A percentile compares a stretch with the other conserved stretches of the same genome.
Evolutionary conservation across 2,797 vertebrate genomes (phyloP).

Genomic region (Syndactyla subalaris): DNA sequence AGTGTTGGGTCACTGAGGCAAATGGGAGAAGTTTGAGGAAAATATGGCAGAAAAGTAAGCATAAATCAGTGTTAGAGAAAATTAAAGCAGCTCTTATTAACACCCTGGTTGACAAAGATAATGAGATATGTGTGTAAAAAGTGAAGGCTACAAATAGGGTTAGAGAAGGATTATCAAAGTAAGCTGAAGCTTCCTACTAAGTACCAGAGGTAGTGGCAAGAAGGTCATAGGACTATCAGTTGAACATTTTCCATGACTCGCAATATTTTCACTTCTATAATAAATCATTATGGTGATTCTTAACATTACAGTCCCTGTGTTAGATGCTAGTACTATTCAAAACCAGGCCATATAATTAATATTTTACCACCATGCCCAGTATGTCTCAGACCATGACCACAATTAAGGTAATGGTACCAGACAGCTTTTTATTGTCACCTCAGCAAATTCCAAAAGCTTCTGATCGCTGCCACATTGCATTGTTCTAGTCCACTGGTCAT

Average conservation of each 20-base stretch:
- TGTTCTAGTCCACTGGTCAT: not conserved
- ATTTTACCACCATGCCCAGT: not conserved
- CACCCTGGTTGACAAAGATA: not conserved
- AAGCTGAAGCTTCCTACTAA: not conserved
- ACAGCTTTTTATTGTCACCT: not conserved
- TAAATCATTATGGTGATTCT: not conserved
- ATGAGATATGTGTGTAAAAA: not conserved
- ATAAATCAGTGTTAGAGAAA: not conserved
- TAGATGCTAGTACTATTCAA: not conserved
- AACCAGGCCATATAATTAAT: not conserved
- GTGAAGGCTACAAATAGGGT: not conserved
- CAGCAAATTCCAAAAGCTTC: not conserved
- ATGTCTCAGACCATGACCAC: not conserved
- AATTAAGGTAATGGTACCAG: not conserved
- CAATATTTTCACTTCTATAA: not conserved
- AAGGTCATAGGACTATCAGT: not conserved
- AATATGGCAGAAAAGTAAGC: not conserved
- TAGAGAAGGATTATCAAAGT: not conserved
- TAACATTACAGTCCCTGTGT: not conserved
- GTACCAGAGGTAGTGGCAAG: not conserved
- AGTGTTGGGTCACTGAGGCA: not conserved
- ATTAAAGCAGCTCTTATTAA: not conserved
- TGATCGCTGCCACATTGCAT: not conserved
- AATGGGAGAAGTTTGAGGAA: not conserved
- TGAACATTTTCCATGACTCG: not conserved